These are phyloP conservation scores for Odontophorus gujanensis DNA, from an alignment of 2,113 vertebrate genomes.

Conservation along the genomic window DNA sequence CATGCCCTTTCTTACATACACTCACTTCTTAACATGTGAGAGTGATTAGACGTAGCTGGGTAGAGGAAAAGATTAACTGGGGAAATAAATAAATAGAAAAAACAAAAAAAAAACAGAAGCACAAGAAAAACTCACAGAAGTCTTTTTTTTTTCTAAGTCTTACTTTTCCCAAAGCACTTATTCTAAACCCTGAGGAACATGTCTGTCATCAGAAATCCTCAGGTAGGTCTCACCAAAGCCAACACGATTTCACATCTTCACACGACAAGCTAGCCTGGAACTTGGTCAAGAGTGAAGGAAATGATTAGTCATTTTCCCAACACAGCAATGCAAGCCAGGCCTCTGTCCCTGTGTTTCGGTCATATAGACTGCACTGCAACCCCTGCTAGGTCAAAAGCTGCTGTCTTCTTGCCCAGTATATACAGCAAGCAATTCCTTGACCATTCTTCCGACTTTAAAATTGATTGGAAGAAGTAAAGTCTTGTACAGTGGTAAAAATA, in stretches of 20 bases:
- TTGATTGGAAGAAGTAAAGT: background rate
- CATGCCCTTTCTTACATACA: background rate
- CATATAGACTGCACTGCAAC: background rate
- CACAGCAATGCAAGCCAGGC: background rate
- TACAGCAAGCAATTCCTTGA: background rate
- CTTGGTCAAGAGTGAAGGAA: background rate
- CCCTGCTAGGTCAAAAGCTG: background rate
- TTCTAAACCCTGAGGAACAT: background rate
- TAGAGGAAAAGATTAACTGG: background rate
- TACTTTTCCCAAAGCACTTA: background rate
- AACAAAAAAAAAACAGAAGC: fast-evolving
- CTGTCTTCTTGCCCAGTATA: background rate
- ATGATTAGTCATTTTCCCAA: background rate
- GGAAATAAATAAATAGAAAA: background rate
- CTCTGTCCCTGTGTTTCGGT: background rate
- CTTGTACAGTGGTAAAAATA: background rate
- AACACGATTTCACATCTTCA: background rate
- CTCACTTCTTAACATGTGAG: background rate
- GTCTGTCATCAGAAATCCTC: background rate
- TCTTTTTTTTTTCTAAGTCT: background rate
- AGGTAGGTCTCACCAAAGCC: background rate
- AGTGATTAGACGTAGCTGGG: background rate
- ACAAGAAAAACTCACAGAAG: background rate
- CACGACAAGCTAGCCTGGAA: background rate
- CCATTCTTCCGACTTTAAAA: background rate